Evolutionary conservation across 2,797 vertebrate species (phyloP), one percentile per base, ranked within the genome.

Genomic region (Pangasius macronema): DNA sequence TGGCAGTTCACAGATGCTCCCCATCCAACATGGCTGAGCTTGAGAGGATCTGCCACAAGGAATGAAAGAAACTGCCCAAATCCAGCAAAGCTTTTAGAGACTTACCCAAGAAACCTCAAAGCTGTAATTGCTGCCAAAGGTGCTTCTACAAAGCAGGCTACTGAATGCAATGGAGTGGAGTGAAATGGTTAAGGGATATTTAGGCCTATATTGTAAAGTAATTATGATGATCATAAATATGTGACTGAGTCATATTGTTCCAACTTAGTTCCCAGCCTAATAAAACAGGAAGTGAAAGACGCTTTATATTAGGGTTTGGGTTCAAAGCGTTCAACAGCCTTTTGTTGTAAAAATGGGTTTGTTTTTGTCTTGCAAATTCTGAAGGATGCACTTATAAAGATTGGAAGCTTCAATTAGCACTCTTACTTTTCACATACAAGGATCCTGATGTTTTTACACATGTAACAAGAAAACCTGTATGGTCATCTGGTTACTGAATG

Each of bases 401-500:
- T 63, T 82, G 14, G 5, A 51, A 81, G 27, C 6, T 83, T 83
- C 33, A 85, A 83, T 67, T 73, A 65, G 68, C 20, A 83, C 36
- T 57, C 10, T 59, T 46, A 55, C 27, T 30, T 13, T 68, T 68
- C 13, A 49, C 51, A 61, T n/a, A 73, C 46, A 61, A 82, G 57
- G 20, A 39, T 57, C 36, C n/a, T 76, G 46, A 33, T 36, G 20
- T 57, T 55, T 81, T 82, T 81, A 86, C 49, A 46, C 16, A 85
- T 6, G 9, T 7, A 67, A 63, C 16, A 85, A 72, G 33, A 61
- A 81, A 61, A 39, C 51, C 3, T 55, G 42, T 13, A 70, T 76
- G 59, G 39, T 46, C 80, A 72, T 49, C 72, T 76, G 42, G 59
- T 49, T 77, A 77, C 76, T 87, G 84, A 90, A 81, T 82, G 57